Conservation (phyloP, 2,888 invertebrate genomes). For the Oscheius sp. region DNA sequence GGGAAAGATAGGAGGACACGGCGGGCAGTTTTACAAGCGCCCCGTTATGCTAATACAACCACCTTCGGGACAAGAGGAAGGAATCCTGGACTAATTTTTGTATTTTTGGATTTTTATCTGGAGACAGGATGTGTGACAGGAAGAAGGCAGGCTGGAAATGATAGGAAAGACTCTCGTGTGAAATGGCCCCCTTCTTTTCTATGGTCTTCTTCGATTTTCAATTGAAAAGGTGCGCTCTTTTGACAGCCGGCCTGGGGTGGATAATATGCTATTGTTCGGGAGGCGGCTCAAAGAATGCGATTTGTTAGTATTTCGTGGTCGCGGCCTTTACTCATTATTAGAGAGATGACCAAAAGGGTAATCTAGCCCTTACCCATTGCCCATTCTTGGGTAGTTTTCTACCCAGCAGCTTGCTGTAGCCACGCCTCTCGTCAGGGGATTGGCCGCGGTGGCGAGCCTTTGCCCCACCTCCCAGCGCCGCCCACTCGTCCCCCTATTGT, state of each 20-base stretch:
- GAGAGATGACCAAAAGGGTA: background rate
- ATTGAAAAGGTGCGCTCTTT: conserved; percentile 31
- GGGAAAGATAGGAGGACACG: background rate
- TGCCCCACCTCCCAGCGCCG: conserved; percentile 28
- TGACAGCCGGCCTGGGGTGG: conserved; percentile 28
- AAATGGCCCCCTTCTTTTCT: background rate
- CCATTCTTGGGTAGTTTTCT: background rate
- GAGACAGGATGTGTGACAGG: no score
- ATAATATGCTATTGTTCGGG: conserved; percentile 33
- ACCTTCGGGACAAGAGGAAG: no score
- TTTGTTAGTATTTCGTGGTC: conserved; percentile 11
- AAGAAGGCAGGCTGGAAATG: background rate
- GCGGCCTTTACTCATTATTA: background rate
- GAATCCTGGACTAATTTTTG: no score
- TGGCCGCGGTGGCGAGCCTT: conserved; percentile 26
- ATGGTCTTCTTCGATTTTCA: conserved; percentile 14
- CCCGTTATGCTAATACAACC: conserved; percentile 31
- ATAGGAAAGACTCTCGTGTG: no score
- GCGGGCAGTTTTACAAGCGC: conserved; percentile 28
- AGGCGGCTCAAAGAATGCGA: conserved; percentile 22
- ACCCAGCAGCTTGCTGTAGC: conserved; percentile 17
- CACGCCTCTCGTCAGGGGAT: conserved; percentile 21
- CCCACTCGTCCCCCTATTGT: conserved; percentile 32
- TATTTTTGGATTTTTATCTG: no score
- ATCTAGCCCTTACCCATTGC: no score